Evolutionary conservation across 2,113 vertebrate species (phyloP).

Genomic region (human): GRCh38 chr5:19955501-19956000

Average conservation of each 20-base stretch:
- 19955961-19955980: not conserved
- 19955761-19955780: not conserved
- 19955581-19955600: not conserved
- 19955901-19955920: not conserved
- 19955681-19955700: not conserved
- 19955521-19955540: not conserved
- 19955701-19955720: not conserved
- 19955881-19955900: not conserved
- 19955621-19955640: not conserved
- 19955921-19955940: not conserved
- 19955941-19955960: not conserved
- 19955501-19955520: not conserved
- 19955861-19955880: not conserved
- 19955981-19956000: not conserved
- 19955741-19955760: not conserved
- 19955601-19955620: not conserved
- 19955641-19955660: not conserved
- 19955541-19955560: not conserved
- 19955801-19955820: not conserved
- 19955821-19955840: not conserved
- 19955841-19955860: not conserved
- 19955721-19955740: not conserved
- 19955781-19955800: fast-evolving
- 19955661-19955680: not conserved
- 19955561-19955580: not conserved